Evolutionary conservation across 2,113 vertebrate species (phyloP).

Genomic region (Rattus norvegicus): DNA sequence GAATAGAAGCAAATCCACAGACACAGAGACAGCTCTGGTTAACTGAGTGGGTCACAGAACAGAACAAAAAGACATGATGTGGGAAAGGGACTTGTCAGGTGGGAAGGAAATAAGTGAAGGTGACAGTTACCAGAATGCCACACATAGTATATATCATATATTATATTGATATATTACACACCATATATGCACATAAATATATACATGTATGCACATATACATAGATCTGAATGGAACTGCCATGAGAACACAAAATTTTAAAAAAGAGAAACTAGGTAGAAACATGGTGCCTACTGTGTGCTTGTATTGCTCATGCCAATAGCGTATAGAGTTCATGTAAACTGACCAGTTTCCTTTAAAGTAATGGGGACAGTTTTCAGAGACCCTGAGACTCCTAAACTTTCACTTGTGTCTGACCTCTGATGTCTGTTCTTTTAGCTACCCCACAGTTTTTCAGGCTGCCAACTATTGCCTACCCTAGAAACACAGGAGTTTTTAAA

Average conservation of each 20-base stretch:
- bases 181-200: neutral
- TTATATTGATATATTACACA: neutral
- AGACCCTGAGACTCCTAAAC: fast-evolving
- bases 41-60: neutral
- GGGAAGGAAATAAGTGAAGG: neutral
- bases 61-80: neutral
- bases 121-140: too few relatives aligned
- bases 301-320: neutral
- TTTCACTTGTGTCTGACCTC: too few relatives aligned
- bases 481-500: too few relatives aligned
- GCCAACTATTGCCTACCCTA: neutral
- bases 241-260: neutral
- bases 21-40: neutral
- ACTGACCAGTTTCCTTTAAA: neutral
- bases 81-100: neutral
- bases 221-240: neutral
- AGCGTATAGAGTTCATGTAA: neutral
- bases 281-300: neutral
- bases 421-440: neutral
- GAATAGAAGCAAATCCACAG: neutral
- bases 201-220: too few relatives aligned
- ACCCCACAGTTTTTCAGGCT: neutral
- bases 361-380: fast-evolving
- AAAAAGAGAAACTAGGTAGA: too few relatives aligned
- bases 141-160: neutral